A percentile compares a stretch with the other conserved stretches of the same genome.
Evolutionary conservation across 2,113 vertebrate genomes (phyloP).

Genomic region (Tachycineta bicolor): DNA sequence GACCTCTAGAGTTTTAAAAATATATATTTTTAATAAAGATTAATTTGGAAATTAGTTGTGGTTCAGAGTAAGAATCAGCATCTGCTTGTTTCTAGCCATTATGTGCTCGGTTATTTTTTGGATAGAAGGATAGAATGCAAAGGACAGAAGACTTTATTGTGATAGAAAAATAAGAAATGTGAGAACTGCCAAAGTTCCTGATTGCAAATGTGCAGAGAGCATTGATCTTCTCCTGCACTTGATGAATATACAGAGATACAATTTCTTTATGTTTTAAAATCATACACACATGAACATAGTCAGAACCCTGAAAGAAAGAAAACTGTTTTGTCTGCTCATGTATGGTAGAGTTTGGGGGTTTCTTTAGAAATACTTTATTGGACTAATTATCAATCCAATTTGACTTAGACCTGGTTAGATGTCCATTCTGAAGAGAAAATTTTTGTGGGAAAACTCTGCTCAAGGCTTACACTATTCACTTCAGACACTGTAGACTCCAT

Average conservation of each 20-base stretch:
- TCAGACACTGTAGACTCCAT: background rate
- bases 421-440: background rate
- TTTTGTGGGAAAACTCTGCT: background rate
- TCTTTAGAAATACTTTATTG: background rate
- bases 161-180: background rate
- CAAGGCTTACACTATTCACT: background rate
- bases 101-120: background rate
- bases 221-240: background rate
- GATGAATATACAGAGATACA: background rate
- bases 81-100: background rate
- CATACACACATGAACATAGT: background rate
- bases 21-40: background rate
- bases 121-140: background rate
- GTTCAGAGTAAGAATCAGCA: background rate
- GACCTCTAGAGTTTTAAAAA: background rate
- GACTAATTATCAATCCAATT: background rate
- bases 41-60: background rate
- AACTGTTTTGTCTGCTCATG: background rate
- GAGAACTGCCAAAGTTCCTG: background rate
- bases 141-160: background rate
- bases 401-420: background rate
- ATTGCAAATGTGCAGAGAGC: background rate
- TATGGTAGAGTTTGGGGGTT: background rate
- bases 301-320: background rate
- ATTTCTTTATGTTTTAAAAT: background rate